Conservation (phyloP, 1,140 invertebrate species). For the Macrotrachela quadricornifera region DNA sequence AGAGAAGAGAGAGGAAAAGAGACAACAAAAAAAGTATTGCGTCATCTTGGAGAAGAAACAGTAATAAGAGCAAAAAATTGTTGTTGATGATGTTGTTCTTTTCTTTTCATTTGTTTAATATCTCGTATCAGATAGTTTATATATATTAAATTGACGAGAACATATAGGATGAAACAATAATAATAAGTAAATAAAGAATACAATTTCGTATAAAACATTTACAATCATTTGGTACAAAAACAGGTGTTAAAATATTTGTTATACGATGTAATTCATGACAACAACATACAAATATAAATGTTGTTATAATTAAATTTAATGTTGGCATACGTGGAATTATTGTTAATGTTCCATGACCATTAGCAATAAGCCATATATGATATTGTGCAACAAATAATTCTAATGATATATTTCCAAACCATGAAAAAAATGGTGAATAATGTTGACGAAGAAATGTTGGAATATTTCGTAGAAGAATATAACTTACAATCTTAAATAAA, state of each 20-base stretch:
- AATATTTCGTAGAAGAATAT: slow-evolving; percentile 62
- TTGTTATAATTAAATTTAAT: slow-evolving; percentile 65
- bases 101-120: no score
- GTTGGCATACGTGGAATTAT: slow-evolving; percentile 72
- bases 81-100: no score
- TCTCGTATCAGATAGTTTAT: no score
- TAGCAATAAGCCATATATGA: slow-evolving; percentile 82
- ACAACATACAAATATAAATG: slow-evolving; percentile 75
- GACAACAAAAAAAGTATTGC: no score
- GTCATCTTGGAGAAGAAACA: no score
- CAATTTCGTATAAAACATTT: no score
- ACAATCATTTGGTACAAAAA: slow-evolving; percentile 38
- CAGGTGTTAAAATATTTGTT: slow-evolving; percentile 51
- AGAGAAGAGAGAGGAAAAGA: no score
- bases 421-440: slow-evolving; percentile 74
- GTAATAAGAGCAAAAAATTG: no score
- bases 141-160: no score
- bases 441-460: slow-evolving; percentile 55
- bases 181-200: no score
- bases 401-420: slow-evolving; percentile 75
- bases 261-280: slow-evolving; percentile 68
- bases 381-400: slow-evolving; percentile 80
- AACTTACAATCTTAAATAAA: slow-evolving; percentile 50
- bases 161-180: no score
- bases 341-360: slow-evolving; percentile 69